Conservation (phyloP, 92 coral and sea anemone genomes). For the Plumapathes pennacea region DNA sequence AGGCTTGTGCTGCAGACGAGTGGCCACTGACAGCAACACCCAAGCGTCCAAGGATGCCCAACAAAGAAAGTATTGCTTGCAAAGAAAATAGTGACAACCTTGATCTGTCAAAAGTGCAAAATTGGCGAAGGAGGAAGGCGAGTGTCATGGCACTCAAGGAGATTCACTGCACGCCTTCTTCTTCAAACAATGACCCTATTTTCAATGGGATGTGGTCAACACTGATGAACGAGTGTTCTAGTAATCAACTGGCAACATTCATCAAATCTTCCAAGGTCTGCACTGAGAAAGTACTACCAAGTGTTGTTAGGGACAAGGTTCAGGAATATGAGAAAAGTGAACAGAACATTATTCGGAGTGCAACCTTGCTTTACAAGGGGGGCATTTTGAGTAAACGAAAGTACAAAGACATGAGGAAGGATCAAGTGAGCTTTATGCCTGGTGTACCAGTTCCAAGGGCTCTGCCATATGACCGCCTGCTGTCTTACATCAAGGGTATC, state of each 20-base stretch:
- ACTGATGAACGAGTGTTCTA: conserved; percentile 17
- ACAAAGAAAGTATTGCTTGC: conserved; percentile 16
- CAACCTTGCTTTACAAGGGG: conserved; percentile 35
- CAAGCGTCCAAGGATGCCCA: conserved; percentile 16
- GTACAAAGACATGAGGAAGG: conserved; percentile 30
- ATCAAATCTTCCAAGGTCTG: conserved; percentile 37
- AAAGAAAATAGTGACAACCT: conserved; percentile 36
- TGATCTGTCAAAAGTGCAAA: conserved; percentile 39
- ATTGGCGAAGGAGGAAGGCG: conserved; percentile 30
- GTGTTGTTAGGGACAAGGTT: conserved; percentile 18
- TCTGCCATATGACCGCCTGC: conserved; percentile 24
- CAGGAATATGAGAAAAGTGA: conserved; percentile 14
- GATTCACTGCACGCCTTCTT: conserved; percentile 20
- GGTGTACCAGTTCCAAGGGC: conserved; percentile 17
- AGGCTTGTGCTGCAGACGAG: too few species aligned
- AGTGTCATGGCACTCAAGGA: conserved; percentile 10
- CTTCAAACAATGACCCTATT: conserved; percentile 17
- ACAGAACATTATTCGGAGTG: conserved; percentile 24
- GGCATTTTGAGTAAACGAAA: conserved; percentile 35
- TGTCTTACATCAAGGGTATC: conserved; percentile 20
- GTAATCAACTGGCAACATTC: conserved; percentile 28
- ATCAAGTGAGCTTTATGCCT: conserved; percentile 16
- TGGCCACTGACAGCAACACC: too few species aligned
- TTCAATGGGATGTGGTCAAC: conserved; percentile 42
- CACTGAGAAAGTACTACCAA: conserved; percentile 27